Base-by-base conservation (phyloP, 2,113 vertebrate species). In the Rhinichthys klamathensis region DNA sequence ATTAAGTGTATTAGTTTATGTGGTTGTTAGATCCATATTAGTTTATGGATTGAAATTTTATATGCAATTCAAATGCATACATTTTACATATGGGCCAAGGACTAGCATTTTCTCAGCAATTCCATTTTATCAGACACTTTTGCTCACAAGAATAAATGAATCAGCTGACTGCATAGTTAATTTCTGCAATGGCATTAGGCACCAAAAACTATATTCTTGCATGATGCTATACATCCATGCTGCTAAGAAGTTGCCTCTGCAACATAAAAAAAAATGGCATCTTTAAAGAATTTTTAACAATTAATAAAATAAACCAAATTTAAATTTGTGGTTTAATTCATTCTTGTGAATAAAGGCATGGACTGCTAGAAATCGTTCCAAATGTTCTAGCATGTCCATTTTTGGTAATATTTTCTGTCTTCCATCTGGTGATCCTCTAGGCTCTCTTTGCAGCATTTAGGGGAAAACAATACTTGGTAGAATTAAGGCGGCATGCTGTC, bases 401-500 rank as follows among this genome's bases (percentile, higher is more conserved):
- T 86, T 67, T 74, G 84, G 80, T 80, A 83, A 69, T 38, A 27
- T 73, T 75, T 76, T 88, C 49, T 85, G 21, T 80, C 72, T 63
- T 80, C 76, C 78, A 84, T 76, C 74, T 46, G 58, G 63, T 67
- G 80, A 80, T 83, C 74, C 77, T 32, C 67, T 84, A 44, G 44
- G 38, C 27, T 80, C 11, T 18, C 6, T 60, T 16, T 54, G 72
- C 46, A 83, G 44, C 27, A 74, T 83, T 79, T 67, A 79, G 35
- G 23, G 35, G 58, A 84, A 65, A 81, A 81, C 51, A 80, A 27
- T 60, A 16, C 58, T 84, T 69, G 4, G 38, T 75, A 30, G 67
- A 80, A 82, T 73, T 82, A 82, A 82, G 44, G 76, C 65, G 35
- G 63, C 77, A 81, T 81, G 38, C 41, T 81, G 18, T 30, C 60